Evolutionary conservation across 2,797 vertebrate species (phyloP).

Genomic region (Neosalanx taihuensis): DNA sequence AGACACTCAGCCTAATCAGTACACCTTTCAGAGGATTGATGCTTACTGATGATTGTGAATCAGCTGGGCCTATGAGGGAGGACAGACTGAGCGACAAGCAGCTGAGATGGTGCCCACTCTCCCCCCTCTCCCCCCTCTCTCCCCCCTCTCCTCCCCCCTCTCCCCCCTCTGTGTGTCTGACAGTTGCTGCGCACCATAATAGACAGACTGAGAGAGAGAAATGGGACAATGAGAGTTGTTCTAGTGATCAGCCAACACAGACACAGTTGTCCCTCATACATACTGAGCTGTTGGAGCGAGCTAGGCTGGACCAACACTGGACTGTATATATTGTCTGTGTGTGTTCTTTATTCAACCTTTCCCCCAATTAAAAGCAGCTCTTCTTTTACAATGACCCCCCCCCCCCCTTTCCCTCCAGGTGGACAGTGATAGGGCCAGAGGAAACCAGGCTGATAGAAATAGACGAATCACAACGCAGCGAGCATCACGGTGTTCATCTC

Average conservation of each 20-base stretch:
- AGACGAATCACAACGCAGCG: slow-evolving; percentile 96
- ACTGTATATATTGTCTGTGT: not conserved
- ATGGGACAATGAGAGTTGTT: slow-evolving; percentile 8
- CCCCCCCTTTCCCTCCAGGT: slow-evolving; percentile 75
- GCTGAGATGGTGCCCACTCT: too few species aligned
- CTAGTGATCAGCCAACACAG: not conserved
- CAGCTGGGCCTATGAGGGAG: not conserved
- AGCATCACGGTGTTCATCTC: slow-evolving; percentile 97
- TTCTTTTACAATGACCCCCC: slow-evolving; percentile 2
- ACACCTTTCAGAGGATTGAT: not conserved
- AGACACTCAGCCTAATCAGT: too few species aligned
- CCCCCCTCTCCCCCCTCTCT: too few species aligned
- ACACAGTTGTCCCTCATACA: not conserved
- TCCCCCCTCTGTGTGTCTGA: not conserved
- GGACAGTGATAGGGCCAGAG: slow-evolving; percentile 83
- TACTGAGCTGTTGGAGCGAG: not conserved
- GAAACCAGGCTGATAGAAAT: slow-evolving; percentile 90
- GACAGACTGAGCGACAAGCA: too few species aligned
- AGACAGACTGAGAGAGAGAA: slow-evolving; percentile 1
- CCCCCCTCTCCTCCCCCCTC: too few species aligned
- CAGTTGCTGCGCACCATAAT: not conserved
- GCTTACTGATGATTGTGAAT: not conserved
- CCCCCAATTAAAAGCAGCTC: not conserved
- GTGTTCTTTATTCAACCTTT: not conserved
- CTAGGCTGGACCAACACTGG: not conserved